These are phyloP conservation scores for Gila robusta DNA, from an alignment of 2,797 vertebrate genomes.

Conservation along the genomic window DNA sequence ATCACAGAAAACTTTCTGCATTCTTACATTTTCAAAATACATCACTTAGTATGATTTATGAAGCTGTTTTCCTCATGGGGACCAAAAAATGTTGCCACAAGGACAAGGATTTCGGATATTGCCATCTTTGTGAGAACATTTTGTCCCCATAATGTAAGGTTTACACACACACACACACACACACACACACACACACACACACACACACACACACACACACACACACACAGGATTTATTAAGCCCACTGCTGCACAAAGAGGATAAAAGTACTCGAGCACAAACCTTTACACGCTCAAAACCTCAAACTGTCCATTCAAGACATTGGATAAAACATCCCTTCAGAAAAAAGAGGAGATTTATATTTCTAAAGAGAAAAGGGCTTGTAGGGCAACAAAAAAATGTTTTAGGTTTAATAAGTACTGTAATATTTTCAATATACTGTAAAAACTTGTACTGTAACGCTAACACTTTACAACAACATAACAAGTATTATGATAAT, in stretches of 20 bases:
- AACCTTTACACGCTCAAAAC: constrained; percentile 3
- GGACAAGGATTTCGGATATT: too few relatives aligned
- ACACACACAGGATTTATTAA: constrained; percentile 5
- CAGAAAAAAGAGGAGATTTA: background rate
- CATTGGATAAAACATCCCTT: constrained; percentile 1
- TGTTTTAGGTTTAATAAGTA: background rate
- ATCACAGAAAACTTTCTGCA: too few relatives aligned
- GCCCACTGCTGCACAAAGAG: constrained; percentile 18
- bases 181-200: background rate
- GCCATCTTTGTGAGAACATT: too few relatives aligned
- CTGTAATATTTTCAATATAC: background rate
- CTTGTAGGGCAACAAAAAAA: background rate
- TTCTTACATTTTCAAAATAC: too few relatives aligned
- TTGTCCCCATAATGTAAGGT: too few relatives aligned
- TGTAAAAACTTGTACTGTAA: too few relatives aligned
- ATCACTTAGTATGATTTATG: too few relatives aligned
- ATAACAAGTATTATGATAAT: background rate
- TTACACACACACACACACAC: background rate
- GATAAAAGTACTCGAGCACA: constrained; percentile 28
- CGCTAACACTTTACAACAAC: too few relatives aligned
- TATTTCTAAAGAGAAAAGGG: background rate
- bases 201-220: background rate
- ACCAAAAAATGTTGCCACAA: too few relatives aligned
- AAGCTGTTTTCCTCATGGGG: too few relatives aligned
- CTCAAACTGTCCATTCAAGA: constrained; percentile 32